Base-by-base conservation (phyloP, 2,888 invertebrate genomes). In the Trichacis sp. region DNA sequence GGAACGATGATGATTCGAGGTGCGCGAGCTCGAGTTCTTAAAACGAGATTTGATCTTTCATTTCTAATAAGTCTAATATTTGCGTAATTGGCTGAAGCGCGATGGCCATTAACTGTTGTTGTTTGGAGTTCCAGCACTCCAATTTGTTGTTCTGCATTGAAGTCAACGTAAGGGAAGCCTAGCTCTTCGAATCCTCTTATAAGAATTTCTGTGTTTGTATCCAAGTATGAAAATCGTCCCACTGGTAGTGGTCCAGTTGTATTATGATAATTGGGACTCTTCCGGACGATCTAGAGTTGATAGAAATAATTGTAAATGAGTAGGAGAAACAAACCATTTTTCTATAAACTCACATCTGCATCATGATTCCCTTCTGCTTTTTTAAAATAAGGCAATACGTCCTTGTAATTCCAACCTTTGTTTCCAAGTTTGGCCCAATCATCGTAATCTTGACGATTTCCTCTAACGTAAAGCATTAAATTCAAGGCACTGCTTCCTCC, bases 211-310 rank as follows among this genome's bases (percentile, higher is more conserved):
- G 88, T 85, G 65, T 89, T 90, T 1, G 83, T 70, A 70, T 92
- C 91, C 11, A 87, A 85, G 73, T 90, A 90, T 0, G 89, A 87
- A 70, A 88, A 90, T 72, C 88, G 84, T 79, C 91, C 89, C 0
- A 92, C 90, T 38, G 87, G 89, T 24, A 88, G 87, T 33, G 89
- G 90, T 1, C 92, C 92, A 1, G 88, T 87, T 5, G 85, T 85
- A 0, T 87, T 86, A 73, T 92, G 92, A 71, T 88, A 89, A 24
- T 85, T 75, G 1, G 85, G 85, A 69, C 89, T 78, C 2, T 71
- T 42, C n/a, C 69, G 8, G 0, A 80, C 72, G n/a, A 79, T 62
- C 81, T 81, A 64, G 0, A 70, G 70, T 52, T 45, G 19, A 14
- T 52, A n/a, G n/a, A n/a, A n/a, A n/a, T n/a, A n/a, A n/a, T n/a